These are phyloP conservation scores for Crotophaga sulcirostris DNA, from an alignment of 2,113 vertebrate genomes.

Conservation along the genomic window DNA sequence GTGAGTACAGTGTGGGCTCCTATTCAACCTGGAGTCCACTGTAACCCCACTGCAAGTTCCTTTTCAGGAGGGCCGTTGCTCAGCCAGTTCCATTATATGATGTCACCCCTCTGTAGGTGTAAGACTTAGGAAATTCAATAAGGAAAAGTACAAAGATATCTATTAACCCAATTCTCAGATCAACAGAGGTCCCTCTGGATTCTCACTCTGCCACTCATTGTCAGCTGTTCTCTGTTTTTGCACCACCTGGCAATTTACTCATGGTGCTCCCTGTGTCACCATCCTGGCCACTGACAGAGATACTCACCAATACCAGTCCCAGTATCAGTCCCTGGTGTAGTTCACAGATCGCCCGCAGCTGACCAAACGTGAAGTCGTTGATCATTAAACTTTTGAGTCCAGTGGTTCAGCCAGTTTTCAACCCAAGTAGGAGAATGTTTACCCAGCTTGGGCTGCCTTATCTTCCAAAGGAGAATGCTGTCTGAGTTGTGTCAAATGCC, in stretches of 20 bases:
- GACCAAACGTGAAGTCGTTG: background rate
- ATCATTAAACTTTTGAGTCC: background rate
- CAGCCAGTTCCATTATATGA: too few relatives aligned
- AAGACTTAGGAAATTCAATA: too few relatives aligned
- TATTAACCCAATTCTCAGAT: background rate
- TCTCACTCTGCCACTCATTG: background rate
- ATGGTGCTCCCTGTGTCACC: background rate
- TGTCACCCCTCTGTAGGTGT: rapidly evolving
- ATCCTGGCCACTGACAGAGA: background rate
- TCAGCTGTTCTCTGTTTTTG: background rate
- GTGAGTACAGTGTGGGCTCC: background rate
- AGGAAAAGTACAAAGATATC: too few relatives aligned
- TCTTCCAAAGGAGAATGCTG: background rate
- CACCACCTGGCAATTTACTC: background rate
- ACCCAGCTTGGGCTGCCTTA: background rate
- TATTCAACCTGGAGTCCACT: background rate
- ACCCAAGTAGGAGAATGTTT: background rate
- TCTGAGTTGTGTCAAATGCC: background rate
- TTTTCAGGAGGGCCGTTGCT: too few relatives aligned
- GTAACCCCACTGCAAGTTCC: background rate
- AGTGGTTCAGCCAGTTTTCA: background rate
- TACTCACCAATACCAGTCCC: background rate
- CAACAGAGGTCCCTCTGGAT: background rate
- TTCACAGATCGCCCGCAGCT: background rate
- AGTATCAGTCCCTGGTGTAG: background rate